Percentiles rank a stretch among this genome's conserved stretches.
Evolutionary conservation across 2,888 invertebrate genomes (phyloP).

Genomic region (Eucriotettix oculatus): DNA sequence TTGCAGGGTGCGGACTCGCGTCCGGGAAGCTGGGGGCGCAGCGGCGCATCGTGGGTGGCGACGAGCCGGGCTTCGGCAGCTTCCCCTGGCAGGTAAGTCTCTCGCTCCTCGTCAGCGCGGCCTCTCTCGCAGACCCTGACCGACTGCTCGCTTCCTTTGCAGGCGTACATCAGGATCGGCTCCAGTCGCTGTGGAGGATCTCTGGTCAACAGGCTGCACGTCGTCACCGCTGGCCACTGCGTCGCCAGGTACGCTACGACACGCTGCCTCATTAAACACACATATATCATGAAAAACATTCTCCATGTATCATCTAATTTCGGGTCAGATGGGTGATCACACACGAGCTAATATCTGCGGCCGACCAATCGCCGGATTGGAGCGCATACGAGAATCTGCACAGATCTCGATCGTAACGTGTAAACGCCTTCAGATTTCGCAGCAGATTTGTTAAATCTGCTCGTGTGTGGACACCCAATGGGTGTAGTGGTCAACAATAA

Average conservation of each 20-base stretch:
- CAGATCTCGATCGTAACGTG: too few relatives aligned
- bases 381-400: too few relatives aligned
- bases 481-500: too few relatives aligned
- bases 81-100: constrained; percentile 75
- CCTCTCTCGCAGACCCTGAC: too few relatives aligned
- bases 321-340: too few relatives aligned
- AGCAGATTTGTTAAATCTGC: too few relatives aligned
- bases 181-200: constrained; percentile 90
- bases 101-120: neutral
- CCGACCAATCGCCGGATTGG: too few relatives aligned
- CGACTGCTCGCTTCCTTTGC: constrained; percentile 1
- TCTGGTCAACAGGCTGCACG: constrained; percentile 74
- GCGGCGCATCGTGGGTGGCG: constrained; percentile 79
- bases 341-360: too few relatives aligned
- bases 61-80: constrained; percentile 85
- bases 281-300: too few relatives aligned
- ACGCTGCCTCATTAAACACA: neutral
- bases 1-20: constrained; percentile 74
- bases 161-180: constrained; percentile 80
- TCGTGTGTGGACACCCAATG: too few relatives aligned
- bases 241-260: constrained; percentile 46
- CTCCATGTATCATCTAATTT: too few relatives aligned
- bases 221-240: constrained; percentile 88
- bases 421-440: too few relatives aligned
- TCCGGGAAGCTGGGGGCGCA: constrained; percentile 64